phyloP scores from a whole-genome alignment of 2,113 vertebrate genomes.

The Cephalopholis sonnerati region DNA sequence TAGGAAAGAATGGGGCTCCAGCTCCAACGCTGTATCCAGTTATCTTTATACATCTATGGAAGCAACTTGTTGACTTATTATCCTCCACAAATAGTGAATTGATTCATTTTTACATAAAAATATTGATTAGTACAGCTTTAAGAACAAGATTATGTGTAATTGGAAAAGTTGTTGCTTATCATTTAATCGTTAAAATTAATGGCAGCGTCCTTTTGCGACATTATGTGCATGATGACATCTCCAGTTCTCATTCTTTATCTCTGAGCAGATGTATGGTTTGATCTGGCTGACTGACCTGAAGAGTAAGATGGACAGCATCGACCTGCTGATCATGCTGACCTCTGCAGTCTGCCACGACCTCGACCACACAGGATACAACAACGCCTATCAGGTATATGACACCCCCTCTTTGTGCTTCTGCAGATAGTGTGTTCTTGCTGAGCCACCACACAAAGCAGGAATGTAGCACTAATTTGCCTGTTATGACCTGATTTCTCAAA shows the following conservation, averaged over 20 bases:
- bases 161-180: background rate
- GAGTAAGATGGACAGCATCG: slow-evolving; percentile 81
- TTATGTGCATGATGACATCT: background rate
- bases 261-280: slow-evolving; percentile 86
- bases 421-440: background rate
- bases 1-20: too few relatives aligned
- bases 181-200: background rate
- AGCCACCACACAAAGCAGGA: background rate
- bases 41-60: too few relatives aligned
- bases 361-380: slow-evolving; percentile 89
- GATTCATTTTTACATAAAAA: too few relatives aligned
- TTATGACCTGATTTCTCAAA: too few relatives aligned
- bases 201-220: background rate
- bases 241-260: background rate
- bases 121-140: too few relatives aligned
- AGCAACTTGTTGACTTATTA: too few relatives aligned
- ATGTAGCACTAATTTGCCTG: background rate
- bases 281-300: slow-evolving; percentile 87
- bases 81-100: too few relatives aligned
- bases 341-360: slow-evolving; percentile 87
- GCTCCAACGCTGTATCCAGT: too few relatives aligned
- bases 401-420: background rate
- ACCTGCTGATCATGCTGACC: slow-evolving; percentile 86
- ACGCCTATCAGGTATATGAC: slow-evolving; percentile 83
- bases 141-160: too few relatives aligned